Base-by-base conservation (phyloP, 2,797 vertebrate species). In the Rhadinocentrus ornatus region DNA sequence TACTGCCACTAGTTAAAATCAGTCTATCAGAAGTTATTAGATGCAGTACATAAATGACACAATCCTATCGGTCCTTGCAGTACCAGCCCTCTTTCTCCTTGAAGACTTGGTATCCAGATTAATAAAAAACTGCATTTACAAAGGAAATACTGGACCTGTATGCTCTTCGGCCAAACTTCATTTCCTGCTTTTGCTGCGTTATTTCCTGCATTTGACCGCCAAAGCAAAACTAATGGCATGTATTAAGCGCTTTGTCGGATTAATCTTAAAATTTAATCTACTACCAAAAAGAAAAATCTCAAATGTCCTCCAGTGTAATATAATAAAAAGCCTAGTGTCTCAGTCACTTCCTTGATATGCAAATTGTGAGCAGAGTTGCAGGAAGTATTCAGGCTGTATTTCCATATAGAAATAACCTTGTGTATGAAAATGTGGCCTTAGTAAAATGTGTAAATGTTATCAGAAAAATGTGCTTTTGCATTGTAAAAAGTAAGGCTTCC, bases 151-250 rank as follows among this genome's bases (percentile, higher is more conserved):
- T 29, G 26, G 6, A 8, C 15, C 16, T 32, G 16, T 1, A 2
- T 44, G 0, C 6, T 34, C 44, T 32, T 66, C 64, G 60, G 53
- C 24, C 24, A 20, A 31, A 11, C 31, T 29, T 55, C 41, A 73
- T 76, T 87, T 89, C 87, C 86, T 85, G 75, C 2, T 54, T 73
- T 81, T 11, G 32, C 11, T 32, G 41, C 6, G 18, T 22, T 44
- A 46, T 41, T 83, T 88, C 81, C 84, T 77, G 69, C 4, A 0
- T 71, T 41, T 16, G 24, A 31, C 75, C 75, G 74, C 76, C 81
- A 83, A 75, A 67, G 2, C 10, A 41, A 61, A 63, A 10, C 13
- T 20, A 7, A 31, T 31, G 26, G 26, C 48, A 60, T 4, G 20
- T 46, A 27, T 62, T 16, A 20, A 31, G 24, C 54, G 34, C 48